phyloP scores from a whole-genome alignment of 2,113 vertebrate species.

The Misgurnus mizolepis region DNA sequence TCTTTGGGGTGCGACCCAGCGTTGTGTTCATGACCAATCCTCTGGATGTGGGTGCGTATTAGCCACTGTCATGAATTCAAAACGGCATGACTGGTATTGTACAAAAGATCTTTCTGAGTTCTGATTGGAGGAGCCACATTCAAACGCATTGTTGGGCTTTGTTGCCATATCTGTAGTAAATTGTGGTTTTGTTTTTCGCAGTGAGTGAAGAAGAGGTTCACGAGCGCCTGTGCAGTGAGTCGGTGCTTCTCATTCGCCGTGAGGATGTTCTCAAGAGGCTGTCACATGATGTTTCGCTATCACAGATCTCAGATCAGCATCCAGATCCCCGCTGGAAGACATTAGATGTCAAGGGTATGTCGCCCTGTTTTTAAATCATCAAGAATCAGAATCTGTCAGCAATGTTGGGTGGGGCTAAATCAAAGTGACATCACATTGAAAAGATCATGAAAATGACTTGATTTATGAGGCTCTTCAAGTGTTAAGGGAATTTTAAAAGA shows the following conservation, averaged over 20 bases:
- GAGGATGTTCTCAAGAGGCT: slow-evolving; percentile 72
- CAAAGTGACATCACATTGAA: too few species aligned
- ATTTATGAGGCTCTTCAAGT: too few species aligned
- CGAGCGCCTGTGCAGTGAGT: slow-evolving; percentile 74
- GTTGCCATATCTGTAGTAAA: neutral
- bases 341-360: slow-evolving; percentile 71
- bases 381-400: too few species aligned
- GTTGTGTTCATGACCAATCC: slow-evolving; percentile 78
- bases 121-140: too few species aligned
- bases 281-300: slow-evolving; percentile 45
- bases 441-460: too few species aligned
- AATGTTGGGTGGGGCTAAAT: too few species aligned
- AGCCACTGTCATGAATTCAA: neutral
- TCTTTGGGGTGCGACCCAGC: slow-evolving; percentile 69
- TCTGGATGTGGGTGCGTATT: slow-evolving; percentile 71
- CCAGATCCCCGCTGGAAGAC: slow-evolving; percentile 63
- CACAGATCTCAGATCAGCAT: slow-evolving; percentile 52
- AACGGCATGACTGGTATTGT: too few species aligned
- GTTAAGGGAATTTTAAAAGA: too few species aligned
- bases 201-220: slow-evolving; percentile 65
- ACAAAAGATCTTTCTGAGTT: too few species aligned
- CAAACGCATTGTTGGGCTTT: too few species aligned
- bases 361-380: neutral
- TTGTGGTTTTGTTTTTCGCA: slow-evolving; percentile 37
- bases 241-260: slow-evolving; percentile 71